Evolutionary conservation across 2,113 vertebrate species (phyloP).

Genomic region (Corydoras sp.): DNA sequence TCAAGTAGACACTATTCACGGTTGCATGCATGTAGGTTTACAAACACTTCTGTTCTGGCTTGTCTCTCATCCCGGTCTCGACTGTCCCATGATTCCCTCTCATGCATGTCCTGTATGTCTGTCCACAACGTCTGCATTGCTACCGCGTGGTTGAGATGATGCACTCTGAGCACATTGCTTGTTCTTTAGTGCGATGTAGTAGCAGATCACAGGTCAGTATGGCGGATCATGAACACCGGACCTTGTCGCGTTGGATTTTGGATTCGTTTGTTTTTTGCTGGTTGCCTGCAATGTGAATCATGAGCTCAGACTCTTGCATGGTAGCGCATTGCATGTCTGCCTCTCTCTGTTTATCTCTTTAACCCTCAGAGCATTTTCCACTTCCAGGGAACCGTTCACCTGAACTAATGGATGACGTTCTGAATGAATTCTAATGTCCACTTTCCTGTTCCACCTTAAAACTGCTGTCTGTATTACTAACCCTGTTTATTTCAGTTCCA

Average conservation of each 20-base stretch:
- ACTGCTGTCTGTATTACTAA: slow-evolving; percentile 44
- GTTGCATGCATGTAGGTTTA: slow-evolving; percentile 62
- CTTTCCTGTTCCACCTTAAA: slow-evolving; percentile 35
- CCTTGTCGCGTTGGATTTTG: not conserved
- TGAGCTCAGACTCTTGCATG: slow-evolving; percentile 40
- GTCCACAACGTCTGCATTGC: slow-evolving; percentile 23
- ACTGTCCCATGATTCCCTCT: slow-evolving; percentile 37
- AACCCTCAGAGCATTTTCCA: slow-evolving; percentile 49
- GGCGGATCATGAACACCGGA: not conserved
- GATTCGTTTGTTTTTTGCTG: not conserved
- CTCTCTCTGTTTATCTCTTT: slow-evolving; percentile 29
- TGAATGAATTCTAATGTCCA: slow-evolving; percentile 39
- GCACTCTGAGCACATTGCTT: not conserved
- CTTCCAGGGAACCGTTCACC: slow-evolving; percentile 44
- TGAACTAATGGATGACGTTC: slow-evolving; percentile 48
- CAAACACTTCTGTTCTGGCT: slow-evolving; percentile 35
- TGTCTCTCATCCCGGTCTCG: slow-evolving; percentile 27
- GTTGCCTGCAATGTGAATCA: slow-evolving; percentile 17
- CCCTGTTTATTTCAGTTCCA: slow-evolving; percentile 49
- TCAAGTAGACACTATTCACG: slow-evolving; percentile 60
- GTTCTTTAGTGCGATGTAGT: not conserved
- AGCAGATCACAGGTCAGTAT: not conserved
- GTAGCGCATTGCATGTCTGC: slow-evolving; percentile 50
- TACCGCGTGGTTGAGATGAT: slow-evolving; percentile 17
- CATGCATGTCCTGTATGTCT: slow-evolving; percentile 54